Base-by-base conservation (phyloP, 2,888 invertebrate genomes). In the Adela reaumurella region DNA sequence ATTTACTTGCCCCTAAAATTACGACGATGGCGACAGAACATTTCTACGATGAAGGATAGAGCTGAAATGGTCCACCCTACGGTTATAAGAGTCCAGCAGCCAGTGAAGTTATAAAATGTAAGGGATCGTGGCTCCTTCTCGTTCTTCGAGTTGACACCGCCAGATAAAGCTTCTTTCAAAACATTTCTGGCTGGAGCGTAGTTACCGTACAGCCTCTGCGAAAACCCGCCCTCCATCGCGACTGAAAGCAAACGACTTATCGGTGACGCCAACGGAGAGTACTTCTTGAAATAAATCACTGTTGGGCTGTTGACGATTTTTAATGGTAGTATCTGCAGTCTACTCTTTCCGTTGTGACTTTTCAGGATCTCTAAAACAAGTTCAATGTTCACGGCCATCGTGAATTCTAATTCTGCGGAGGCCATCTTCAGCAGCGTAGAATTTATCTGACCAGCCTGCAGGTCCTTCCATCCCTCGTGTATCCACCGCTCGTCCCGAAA, bases 251-350 rank as follows among this genome's bases (percentile, higher is more conserved):
- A 50, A 17, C 54, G 53, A 49, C 54, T 64, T 1, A 69, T 46
- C 2, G 66, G 61, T 8, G 49, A 28, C 2, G 57, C 52, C 4
- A 69, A 46, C 1, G 64, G 61, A 2, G 67, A 66, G 55, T 58
- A 60, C 46, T 62, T 67, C 46, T 54, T 67, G 20, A 64, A 65
- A 55, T 62, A 68, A 45, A 71, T 59, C 10, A 66, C 70, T 1
- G 61, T 61, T 2, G 70, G 70, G 54, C 65, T 68, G 43, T 62
- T 65, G 0, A 67, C 58, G 46, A 70, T 67, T 48, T 68, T 68
- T 16, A 63, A 56, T 1, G 68, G 64, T 46, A 71, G 56, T 19
- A 70, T 64, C 52, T 70, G 67, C 28, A 70, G 35, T 10, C 52
- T 54, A 45, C 58, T 60, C 1, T 55, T 50, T 1, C 63, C 64